A percentile compares a stretch with the other conserved stretches of the same genome.
These are phyloP conservation scores for Chrysaora quinquecirrha DNA, from an alignment of 30 jellyfish, hydroid and myxozoan genomes.

Conservation along the genomic window DNA sequence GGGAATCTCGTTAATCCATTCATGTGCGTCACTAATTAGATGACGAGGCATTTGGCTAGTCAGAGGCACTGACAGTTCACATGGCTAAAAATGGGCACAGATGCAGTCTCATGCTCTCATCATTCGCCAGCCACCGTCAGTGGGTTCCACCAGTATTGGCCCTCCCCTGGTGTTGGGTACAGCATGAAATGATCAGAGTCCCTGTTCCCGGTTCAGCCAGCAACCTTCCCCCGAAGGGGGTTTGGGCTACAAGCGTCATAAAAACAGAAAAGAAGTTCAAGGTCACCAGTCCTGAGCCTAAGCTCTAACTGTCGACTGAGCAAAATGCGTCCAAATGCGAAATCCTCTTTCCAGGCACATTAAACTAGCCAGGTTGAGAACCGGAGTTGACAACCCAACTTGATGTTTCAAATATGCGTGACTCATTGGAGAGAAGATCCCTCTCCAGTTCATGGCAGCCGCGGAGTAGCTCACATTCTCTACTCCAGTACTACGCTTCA, in stretches of 20 bases:
- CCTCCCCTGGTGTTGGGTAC: neutral
- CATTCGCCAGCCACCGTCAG: neutral
- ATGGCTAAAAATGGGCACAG: no score
- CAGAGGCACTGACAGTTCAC: no score
- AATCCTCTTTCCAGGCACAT: neutral
- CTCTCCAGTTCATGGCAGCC: neutral
- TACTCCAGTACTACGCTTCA: neutral
- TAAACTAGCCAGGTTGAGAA: neutral
- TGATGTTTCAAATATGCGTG: neutral
- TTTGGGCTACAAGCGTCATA: no score
- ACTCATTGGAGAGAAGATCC: neutral
- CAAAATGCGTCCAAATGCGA: neutral
- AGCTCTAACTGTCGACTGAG: no score
- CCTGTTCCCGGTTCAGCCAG: no score
- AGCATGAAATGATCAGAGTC: no score
- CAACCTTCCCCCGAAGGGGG: no score
- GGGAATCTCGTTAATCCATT: constrained; percentile 85
- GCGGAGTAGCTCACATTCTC: no score
- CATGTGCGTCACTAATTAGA: constrained; percentile 90
- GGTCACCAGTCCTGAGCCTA: no score
- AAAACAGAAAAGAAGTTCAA: no score
- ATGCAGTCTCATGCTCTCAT: no score
- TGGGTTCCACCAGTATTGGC: neutral
- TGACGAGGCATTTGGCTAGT: constrained; percentile 82
- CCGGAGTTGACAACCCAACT: neutral